Evolutionary conservation across 2,113 vertebrate genomes (phyloP), one percentile per base, ranked within the genome.

Genomic region (Marmota flaviventris): DNA sequence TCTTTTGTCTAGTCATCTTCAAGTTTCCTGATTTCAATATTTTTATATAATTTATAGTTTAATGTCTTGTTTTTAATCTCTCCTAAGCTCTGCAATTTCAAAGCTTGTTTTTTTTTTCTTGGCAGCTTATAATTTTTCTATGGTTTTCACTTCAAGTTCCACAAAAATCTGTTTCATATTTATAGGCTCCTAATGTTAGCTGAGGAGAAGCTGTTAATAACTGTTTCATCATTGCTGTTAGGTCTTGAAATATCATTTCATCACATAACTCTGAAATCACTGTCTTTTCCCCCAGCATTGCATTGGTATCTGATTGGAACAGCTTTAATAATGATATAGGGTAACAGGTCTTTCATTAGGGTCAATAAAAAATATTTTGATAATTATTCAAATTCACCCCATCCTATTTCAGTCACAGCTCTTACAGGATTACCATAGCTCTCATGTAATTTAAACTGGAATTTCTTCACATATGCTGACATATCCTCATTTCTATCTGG

Each of bases 211-310:
- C 99, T 85, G 99, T 99, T 94, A 99, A 96, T 51, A 99, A 98
- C 87, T 99, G 99, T 94, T 99, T 99, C 99, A 99, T 99, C 99
- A 99, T 99, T 84, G 99, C 99, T 93, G 99, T 99, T 51, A 99
- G 99, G 97, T 99, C 99, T 97, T 99, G 99, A 98, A 99, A 99
- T 98, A 99, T 99, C 99, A 99, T 99, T 98, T 99, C 99, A 97
- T 99, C 99, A 97, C 99, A 99, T 98, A 99, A 99, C 97, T 99
- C 99, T 65, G 99, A 99, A 94, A 99, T 99, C 16, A 99, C 99
- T 0, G 99, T 99, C 94, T 99, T 99, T 98, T 99, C 99, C 27
- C 99, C 99, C 79, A 99, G 98, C 99, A 99, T 99, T 81, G 99
- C 99, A 96, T 99, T 99, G 97, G 99, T 99, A 95, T 99, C 99